A percentile compares a stretch with the other conserved stretches of the same genome.
phyloP scores from a whole-genome alignment of 2,888 invertebrate species.

The Capitulum mitella region DNA sequence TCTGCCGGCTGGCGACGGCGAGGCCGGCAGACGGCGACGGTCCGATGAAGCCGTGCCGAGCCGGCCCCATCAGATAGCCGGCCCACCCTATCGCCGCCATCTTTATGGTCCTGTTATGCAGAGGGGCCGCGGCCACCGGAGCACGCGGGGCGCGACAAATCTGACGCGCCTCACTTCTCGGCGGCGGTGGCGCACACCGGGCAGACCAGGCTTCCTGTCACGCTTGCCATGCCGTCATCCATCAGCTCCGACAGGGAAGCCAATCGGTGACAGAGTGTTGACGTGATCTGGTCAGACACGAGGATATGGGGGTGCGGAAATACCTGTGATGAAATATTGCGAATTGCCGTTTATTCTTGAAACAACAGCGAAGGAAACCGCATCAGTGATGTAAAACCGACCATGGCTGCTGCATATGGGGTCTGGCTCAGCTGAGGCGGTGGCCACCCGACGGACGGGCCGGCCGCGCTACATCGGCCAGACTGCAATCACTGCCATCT shows the following conservation, averaged over 20 bases:
- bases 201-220: neutral
- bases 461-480: no score
- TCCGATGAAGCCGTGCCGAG: neutral
- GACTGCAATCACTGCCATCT: no score
- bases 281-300: neutral
- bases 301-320: no score
- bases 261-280: neutral
- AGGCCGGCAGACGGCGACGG: neutral
- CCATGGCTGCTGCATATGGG: no score
- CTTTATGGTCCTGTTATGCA: slow-evolving; percentile 4
- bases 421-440: no score
- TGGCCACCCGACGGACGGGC: no score
- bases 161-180: neutral
- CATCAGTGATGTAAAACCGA: no score
- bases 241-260: neutral
- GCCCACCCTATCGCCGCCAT: neutral
- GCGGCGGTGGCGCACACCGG: neutral
- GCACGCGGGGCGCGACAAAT: neutral
- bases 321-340: no score
- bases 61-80: neutral
- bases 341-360: no score
- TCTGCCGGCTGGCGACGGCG: no score
- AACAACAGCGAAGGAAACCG: no score
- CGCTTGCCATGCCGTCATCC: neutral
- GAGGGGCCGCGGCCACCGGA: neutral